Evolutionary conservation across 2,888 invertebrate genomes (phyloP), one percentile per base, ranked within the genome.

Genomic region (Lottia scabra): DNA sequence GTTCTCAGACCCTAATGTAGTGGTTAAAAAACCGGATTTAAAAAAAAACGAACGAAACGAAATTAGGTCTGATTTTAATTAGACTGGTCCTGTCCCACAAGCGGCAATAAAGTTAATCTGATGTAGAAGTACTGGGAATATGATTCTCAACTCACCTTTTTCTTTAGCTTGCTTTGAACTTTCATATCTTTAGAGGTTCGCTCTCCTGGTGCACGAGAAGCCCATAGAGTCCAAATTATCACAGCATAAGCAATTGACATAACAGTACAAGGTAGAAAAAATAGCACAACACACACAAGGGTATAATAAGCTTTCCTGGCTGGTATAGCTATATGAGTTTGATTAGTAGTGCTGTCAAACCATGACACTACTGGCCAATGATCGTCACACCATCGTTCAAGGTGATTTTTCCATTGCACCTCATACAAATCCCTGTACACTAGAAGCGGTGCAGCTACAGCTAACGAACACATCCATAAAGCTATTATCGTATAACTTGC

Each of bases 381-480:
- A 71, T 96, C 95, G 0, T 92, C 92, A 85, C 96, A 96, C 87
- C 92, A 95, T 44, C 91, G 92, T 90, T 96, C 96, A 13, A 93
- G 86, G 83, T 94, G 93, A 85, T 96, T 92, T 68, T 92, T 89
- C 96, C 96, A 96, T 72, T 92, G 91, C 10, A 70, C 67, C 82
- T 93, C 93, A 92, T 94, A 82, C 16, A 85, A 83, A 62, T 87
- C 78, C 48, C 90, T 74, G 77, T 88, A 89, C 71, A 89, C 71
- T 8, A 90, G 82, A 65, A 90, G 81, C 2, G 91, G 91, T 0
- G 89, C 84, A 0, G 95, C 93, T 5, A 95, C 88, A 0, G 91
- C 84, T 16, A 92, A 87, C 0, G 95, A 93, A 26, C 91, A 83
- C 0, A 94, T 67, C 96, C 96, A 96, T 2, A 94, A 92, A 1